Conservation (phyloP, 37 sponge, comb jelly and placozoan genomes). For the Lycopodina hypogea region DNA sequence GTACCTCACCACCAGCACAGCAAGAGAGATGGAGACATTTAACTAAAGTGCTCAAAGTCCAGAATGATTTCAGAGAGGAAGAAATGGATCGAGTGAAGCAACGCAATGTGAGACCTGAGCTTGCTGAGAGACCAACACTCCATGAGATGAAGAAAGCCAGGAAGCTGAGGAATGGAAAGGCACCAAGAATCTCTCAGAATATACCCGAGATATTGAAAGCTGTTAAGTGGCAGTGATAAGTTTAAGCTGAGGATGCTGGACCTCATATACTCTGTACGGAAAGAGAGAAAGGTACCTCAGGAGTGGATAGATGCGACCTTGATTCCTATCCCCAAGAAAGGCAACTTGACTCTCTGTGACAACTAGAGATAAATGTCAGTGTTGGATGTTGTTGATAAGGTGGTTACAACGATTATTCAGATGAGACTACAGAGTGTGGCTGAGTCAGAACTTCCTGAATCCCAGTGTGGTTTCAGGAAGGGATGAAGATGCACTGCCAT, state of each 20-base stretch:
- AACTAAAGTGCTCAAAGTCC: neutral
- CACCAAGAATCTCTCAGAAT: neutral
- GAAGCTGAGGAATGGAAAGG: neutral
- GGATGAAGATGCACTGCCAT: no score
- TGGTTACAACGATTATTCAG: slow-evolving; percentile 9
- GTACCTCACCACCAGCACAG: no score
- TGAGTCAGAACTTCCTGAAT: no score
- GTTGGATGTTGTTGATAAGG: no score
- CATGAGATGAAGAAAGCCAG: neutral
- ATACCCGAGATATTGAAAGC: neutral
- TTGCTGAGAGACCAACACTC: neutral
- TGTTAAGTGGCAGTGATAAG: neutral
- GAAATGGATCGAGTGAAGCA: neutral
- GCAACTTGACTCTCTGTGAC: slow-evolving; percentile 12
- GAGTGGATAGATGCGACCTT: neutral
- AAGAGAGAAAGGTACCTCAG: no score
- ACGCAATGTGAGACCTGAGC: no score
- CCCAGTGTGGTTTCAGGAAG: no score
- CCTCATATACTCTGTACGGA: neutral
- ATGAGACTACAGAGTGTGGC: no score
- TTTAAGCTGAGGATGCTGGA: neutral
- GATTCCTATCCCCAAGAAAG: slow-evolving; percentile 33
- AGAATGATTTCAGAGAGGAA: neutral
- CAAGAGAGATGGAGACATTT: no score
- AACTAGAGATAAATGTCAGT: slow-evolving; percentile 26